Evolutionary conservation across 1,140 invertebrate species (phyloP), one percentile per base, ranked within the genome.

Genomic region (Dendrolimus punctatus): DNA sequence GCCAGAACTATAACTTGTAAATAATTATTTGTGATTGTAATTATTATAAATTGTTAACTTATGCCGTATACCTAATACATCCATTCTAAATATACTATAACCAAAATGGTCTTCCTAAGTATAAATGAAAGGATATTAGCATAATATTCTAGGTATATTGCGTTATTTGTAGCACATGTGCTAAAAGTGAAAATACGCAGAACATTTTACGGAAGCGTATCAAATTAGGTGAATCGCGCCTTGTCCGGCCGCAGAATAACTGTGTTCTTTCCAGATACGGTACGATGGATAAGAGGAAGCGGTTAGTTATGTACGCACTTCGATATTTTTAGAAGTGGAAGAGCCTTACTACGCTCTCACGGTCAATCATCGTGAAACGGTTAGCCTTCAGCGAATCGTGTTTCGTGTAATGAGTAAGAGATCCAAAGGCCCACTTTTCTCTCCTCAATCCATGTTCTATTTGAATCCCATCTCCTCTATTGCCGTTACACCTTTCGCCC

Each of bases 181-280:
- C 8, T 7, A 52, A 45, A 53, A 23, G 23, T 8, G 53, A 52
- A 58, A 49, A 47, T 53, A 55, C 46, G 23, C 40, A 46, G 43
- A 58, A 60, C 54, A 61, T 64, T 51, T 62, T 54, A 58, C 62
- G 65, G 67, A 69, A 71, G 68, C 68, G 75, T 71, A 58, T 55
- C 66, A 68, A 79, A 78, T 73, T 76, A 72, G 65, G 59, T 64
- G 62, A 64, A 62, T 68, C 70, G 70, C 70, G 73, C 66, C 68
- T 76, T 71, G 74, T 71, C 69, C 76, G 66, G 64, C 69, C 64
- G 61, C 71, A 61, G 51, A 40, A 37, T 43, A n/a, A 10, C 50
- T 49, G 49, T 55, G 55, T 55, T 62, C 55, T 58, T 49, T 42
- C 10, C 10, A 10, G 49, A 8, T 7, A 40, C 43, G 55, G 41